phyloP scores from a whole-genome alignment of 2,888 invertebrate genomes.

The Drosophila atripex region DNA sequence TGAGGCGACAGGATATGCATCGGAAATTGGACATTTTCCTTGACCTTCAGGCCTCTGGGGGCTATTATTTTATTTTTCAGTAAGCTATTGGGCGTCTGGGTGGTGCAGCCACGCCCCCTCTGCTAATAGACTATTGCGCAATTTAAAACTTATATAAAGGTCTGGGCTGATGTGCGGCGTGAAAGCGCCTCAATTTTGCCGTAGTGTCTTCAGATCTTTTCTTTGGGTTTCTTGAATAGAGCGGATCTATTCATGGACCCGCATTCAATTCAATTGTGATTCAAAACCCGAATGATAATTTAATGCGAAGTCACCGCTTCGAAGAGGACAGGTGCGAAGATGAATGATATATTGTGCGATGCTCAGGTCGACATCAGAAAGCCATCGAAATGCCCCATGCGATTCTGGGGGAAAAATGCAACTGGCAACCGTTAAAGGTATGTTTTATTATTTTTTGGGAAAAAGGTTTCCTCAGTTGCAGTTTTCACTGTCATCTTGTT shows the following conservation, averaged over 20 bases:
- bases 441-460: constrained; percentile 4
- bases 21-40: constrained; percentile 62
- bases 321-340: constrained; percentile 20
- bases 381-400: constrained; percentile 25
- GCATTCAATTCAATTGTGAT: constrained; percentile 28
- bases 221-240: constrained; percentile 36
- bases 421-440: constrained; percentile 16
- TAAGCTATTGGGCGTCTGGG: background rate
- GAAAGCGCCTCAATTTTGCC: constrained; percentile 17
- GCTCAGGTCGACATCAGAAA: constrained; percentile 9
- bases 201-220: constrained; percentile 31
- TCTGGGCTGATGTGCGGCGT: constrained; percentile 13
- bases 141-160: constrained; percentile 30
- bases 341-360: constrained; percentile 3
- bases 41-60: constrained; percentile 35
- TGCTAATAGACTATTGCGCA: constrained; percentile 24
- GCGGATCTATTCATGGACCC: constrained; percentile 14
- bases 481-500: constrained; percentile 39
- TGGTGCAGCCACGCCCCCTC: background rate
- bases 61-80: background rate
- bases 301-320: constrained; percentile 36
- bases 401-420: constrained; percentile 36
- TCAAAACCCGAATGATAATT: constrained; percentile 36
- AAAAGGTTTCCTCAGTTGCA: constrained; percentile 39
- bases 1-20: constrained; percentile 56